Conservation (phyloP, 2,113 vertebrate species). For the Ictalurus furcatus region DNA sequence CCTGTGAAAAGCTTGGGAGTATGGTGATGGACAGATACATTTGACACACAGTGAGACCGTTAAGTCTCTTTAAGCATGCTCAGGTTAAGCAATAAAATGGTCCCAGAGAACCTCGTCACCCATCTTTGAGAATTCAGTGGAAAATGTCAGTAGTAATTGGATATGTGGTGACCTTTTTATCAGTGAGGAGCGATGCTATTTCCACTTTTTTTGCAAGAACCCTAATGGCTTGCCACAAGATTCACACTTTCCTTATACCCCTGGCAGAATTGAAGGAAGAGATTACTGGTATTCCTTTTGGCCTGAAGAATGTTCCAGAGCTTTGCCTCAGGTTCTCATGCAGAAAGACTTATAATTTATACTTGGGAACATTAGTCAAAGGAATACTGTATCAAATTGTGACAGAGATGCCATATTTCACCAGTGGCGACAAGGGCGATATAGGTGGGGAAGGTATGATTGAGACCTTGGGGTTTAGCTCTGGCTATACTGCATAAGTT, state of each 20-base stretch:
- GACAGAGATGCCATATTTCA: conserved; percentile 45
- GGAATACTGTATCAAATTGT: conserved; percentile 27
- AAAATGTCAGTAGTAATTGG: conserved; percentile 71
- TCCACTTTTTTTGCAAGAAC: conserved; percentile 29
- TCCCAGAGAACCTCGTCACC: conserved; percentile 58
- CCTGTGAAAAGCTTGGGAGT: conserved; percentile 11
- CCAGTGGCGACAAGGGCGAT: conserved; percentile 44
- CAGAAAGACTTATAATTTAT: conserved; percentile 33
- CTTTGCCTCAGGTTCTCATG: background rate
- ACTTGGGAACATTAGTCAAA: conserved; percentile 37
- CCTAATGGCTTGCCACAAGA: conserved; percentile 38
- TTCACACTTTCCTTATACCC: conserved; percentile 26
- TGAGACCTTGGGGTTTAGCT: conserved; percentile 37
- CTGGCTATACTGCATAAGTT: background rate
- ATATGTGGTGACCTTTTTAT: conserved; percentile 65
- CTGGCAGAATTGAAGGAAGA: background rate
- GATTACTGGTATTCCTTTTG: conserved; percentile 20
- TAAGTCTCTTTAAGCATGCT: conserved; percentile 40
- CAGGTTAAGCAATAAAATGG: conserved; percentile 60
- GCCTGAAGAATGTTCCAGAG: background rate
- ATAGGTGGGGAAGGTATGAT: conserved; percentile 57
- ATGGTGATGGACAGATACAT: conserved; percentile 15
- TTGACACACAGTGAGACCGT: conserved; percentile 20
- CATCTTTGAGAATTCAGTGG: conserved; percentile 60
- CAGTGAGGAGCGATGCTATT: conserved; percentile 28